Percentiles rank a stretch among this genome's conserved stretches.
Evolutionary conservation across 1,140 invertebrate species (phyloP).

Genomic region (Drosophila miranda): DNA sequence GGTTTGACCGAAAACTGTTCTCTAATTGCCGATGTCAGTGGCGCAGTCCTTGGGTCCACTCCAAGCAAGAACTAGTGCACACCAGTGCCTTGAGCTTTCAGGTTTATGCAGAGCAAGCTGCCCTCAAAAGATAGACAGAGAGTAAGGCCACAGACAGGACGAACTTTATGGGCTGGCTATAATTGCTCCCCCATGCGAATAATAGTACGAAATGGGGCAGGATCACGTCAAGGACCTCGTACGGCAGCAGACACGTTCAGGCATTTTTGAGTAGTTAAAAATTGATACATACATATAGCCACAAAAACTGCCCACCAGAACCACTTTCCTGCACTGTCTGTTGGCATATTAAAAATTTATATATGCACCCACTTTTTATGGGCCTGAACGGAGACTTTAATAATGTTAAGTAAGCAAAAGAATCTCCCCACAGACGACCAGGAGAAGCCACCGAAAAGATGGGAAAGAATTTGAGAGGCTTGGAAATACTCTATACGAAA

Average conservation of each 20-base stretch:
- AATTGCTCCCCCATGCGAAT: constrained; percentile 56
- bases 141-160: constrained; percentile 28
- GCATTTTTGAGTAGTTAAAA: constrained; percentile 57
- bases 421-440: too few relatives aligned
- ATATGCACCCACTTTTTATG: constrained; percentile 26
- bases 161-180: constrained; percentile 52
- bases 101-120: constrained; percentile 22
- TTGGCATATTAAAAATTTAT: constrained; percentile 28
- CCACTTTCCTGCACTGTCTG: neutral
- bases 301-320: neutral
- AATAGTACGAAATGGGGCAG: constrained; percentile 30
- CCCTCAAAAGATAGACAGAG: constrained; percentile 17
- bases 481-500: too few relatives aligned
- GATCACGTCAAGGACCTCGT: constrained; percentile 9
- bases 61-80: constrained; percentile 1
- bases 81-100: constrained; percentile 2
- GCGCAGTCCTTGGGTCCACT: constrained; percentile 7
- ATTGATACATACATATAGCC: constrained; percentile 40
- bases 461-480: too few relatives aligned
- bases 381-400: constrained; percentile 15
- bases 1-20: constrained; percentile 22
- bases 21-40: constrained; percentile 26
- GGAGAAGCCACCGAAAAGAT: too few relatives aligned
- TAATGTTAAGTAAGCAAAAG: constrained; percentile 16
- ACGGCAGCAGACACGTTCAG: constrained; percentile 22